phyloP scores from a whole-genome alignment of 2,113 vertebrate species.

The Thryonomys swinderianus region DNA sequence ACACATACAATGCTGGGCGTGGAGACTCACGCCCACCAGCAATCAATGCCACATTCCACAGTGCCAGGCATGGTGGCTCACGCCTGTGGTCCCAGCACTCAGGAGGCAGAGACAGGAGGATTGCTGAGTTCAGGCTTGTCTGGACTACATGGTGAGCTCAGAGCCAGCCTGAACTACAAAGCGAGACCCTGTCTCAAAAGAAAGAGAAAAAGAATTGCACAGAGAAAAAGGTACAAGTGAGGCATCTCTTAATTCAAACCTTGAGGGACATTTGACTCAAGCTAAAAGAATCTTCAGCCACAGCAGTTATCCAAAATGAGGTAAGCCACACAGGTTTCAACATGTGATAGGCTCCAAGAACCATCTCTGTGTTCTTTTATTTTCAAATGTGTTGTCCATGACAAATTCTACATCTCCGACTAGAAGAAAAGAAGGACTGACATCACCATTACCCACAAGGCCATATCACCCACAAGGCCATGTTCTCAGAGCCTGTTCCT shows the following conservation, averaged over 20 bases:
- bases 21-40: too few species aligned
- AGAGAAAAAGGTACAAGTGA: neutral
- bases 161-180: too few species aligned
- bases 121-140: too few species aligned
- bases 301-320: neutral
- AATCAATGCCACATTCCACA: too few species aligned
- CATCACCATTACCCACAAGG: neutral
- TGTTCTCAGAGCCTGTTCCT: neutral
- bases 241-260: neutral
- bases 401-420: neutral
- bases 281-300: neutral
- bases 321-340: neutral
- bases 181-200: too few species aligned
- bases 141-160: too few species aligned
- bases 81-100: too few species aligned
- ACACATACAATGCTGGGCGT: too few species aligned
- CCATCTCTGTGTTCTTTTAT: neutral
- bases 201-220: neutral
- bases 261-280: neutral
- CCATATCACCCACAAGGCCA: neutral
- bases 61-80: too few species aligned
- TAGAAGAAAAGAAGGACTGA: neutral
- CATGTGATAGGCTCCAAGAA: neutral
- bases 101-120: too few species aligned
- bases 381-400: neutral